These are phyloP conservation scores for Aphodius sticticus DNA, from an alignment of 2,888 invertebrate species.

Conservation along the genomic window DNA sequence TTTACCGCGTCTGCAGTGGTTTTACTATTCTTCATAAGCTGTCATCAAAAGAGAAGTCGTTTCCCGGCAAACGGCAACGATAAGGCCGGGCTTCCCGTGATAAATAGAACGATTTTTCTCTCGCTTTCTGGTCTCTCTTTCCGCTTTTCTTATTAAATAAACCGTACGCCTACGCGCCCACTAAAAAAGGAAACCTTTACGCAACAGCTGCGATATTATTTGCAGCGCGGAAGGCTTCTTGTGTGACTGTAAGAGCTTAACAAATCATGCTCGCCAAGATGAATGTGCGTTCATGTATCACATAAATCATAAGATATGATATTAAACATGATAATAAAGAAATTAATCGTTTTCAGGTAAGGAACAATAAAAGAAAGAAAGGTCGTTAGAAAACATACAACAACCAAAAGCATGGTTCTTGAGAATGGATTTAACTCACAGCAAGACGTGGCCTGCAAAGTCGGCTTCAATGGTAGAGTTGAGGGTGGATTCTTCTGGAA, in stretches of 20 bases:
- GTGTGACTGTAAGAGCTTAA: not conserved
- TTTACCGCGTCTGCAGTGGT: not conserved
- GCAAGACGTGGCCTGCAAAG: conserved; percentile 61
- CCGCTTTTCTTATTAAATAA: not conserved
- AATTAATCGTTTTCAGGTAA: not conserved
- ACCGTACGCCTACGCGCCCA: not conserved
- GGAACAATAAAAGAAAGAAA: not conserved
- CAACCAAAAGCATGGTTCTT: not conserved
- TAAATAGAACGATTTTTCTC: not conserved
- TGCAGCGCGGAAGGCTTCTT: not conserved
- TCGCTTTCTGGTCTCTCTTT: not conserved
- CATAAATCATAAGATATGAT: not conserved
- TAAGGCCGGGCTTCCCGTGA: not conserved
- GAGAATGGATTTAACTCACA: conserved; percentile 53
- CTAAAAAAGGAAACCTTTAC: not conserved
- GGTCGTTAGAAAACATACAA: not conserved
- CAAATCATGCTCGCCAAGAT: not conserved
- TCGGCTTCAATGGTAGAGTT: conserved; percentile 59
- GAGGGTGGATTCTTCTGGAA: conserved; percentile 56
- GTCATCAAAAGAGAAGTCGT: not conserved
- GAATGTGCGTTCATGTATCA: not conserved
- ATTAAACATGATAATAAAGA: too few species aligned
- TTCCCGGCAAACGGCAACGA: not conserved
- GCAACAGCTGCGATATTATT: not conserved
- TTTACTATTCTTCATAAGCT: not conserved